Conservation (phyloP, 2,888 invertebrate genomes). For the Incurvaria masculella region DNA sequence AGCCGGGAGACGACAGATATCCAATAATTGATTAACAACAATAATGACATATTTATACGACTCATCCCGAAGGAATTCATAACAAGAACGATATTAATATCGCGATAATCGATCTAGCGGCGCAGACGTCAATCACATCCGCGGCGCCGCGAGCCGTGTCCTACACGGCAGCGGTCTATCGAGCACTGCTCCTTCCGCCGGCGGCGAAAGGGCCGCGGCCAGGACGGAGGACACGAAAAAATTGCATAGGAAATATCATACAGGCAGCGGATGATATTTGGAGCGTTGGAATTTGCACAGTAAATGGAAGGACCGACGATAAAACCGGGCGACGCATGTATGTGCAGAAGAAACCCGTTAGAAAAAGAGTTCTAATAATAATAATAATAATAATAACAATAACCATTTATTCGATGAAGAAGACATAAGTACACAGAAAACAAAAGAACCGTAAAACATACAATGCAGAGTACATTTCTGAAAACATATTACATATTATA, state of each 20-base stretch:
- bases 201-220: not conserved
- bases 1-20: too few relatives aligned
- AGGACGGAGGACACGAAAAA: not conserved
- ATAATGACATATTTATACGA: conserved; percentile 46
- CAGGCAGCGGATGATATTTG: not conserved
- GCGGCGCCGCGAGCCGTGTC: conserved; percentile 47
- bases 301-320: not conserved
- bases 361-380: too few relatives aligned
- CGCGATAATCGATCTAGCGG: conserved; percentile 34
- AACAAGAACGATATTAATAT: conserved; percentile 31
- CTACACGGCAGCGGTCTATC: not conserved
- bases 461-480: too few relatives aligned
- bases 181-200: not conserved
- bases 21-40: conserved; percentile 42
- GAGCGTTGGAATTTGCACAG: not conserved
- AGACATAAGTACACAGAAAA: too few relatives aligned
- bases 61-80: not conserved
- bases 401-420: too few relatives aligned
- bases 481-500: too few relatives aligned
- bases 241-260: not conserved
- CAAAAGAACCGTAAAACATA: too few relatives aligned
- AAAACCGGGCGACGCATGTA: too few relatives aligned
- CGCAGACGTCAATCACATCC: conserved; percentile 29
- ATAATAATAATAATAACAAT: too few relatives aligned
- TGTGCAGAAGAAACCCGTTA: too few relatives aligned